Base-by-base conservation (phyloP, 2,113 vertebrate genomes). In the Synchiropus splendidus region DNA sequence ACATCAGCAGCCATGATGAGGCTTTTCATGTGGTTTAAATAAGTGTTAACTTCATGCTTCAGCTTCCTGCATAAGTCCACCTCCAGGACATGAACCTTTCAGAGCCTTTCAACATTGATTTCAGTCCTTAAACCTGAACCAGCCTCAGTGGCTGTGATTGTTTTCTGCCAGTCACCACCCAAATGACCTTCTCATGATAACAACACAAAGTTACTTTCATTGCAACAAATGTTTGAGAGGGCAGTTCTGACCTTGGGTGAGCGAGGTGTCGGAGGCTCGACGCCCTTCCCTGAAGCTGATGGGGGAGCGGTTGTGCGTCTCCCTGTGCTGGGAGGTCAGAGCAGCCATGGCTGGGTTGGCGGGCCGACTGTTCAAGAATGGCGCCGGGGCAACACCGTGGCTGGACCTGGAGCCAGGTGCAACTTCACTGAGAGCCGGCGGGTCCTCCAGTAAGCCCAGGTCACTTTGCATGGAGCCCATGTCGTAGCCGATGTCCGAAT, bases 231-330 rank as follows among this genome's bases (percentile, higher is more conserved):
- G 6, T 2, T 16, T 4, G 8, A n/a, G 9, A 36, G 12, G 5
- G 10, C 36, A 33, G 15, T 9, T 16, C 21, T 67, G 58, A 94
- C 95, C 95, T 89, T 99, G 92, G 0, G 94, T 99, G 18, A 99
- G 89, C 34, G 95, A 99, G 2, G 95, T 99, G 54, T 99, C 95
- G 0, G 95, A 99, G 0, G 95, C 95, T 0, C 95, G 67, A 27
- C 94, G 90, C 6, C 95, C 95, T 70, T 99, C 95, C 31, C 95
- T 78, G 85, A 99, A 99, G 73, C 95, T 97, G 72, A 98, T 90
- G 0, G 95, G 94, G 0, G 95, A 99, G 43, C 92, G 89, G 67
- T 98, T 98, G 71, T 97, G 92, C 1, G 81, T 69, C 64, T 99
- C 94, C 4, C 94, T 82, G 18, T 90, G 92, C 14, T 96, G 91